These are phyloP conservation scores for Hylomyscus alleni DNA, from an alignment of 2,797 vertebrate genomes.

Conservation along the genomic window DNA sequence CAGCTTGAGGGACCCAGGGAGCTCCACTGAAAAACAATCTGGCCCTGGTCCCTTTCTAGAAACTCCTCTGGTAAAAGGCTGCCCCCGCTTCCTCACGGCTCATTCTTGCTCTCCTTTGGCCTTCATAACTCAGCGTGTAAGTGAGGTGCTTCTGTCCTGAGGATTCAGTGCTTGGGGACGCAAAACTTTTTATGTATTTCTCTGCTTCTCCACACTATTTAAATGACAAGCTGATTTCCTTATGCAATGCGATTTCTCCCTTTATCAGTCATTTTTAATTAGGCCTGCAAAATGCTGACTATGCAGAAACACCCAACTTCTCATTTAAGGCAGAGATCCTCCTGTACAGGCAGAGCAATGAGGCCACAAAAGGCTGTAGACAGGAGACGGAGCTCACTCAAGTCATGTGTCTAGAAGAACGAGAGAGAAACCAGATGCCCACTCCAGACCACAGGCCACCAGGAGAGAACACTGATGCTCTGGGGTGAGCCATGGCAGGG, in stretches of 20 bases:
- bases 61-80: neutral
- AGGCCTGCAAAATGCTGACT: constrained; percentile 40
- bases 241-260: constrained; percentile 23
- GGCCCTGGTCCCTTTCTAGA: neutral
- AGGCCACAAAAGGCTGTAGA: neutral
- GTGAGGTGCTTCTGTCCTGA: neutral
- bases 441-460: neutral
- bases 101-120: neutral
- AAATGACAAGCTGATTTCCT: neutral
- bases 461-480: neutral
- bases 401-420: neutral
- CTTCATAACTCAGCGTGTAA: neutral
- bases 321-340: neutral
- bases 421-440: neutral
- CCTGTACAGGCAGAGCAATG: neutral
- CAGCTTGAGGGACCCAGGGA: neutral
- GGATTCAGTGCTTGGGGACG: neutral
- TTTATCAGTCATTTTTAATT: constrained; percentile 48
- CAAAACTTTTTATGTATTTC: neutral
- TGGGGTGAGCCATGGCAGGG: rapidly evolving
- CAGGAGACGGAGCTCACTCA: neutral
- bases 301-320: neutral
- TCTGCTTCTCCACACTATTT: neutral
- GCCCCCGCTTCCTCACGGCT: neutral
- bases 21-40: neutral